phyloP scores from a whole-genome alignment of 2,888 invertebrate species.

The Acheta domesticus region DNA sequence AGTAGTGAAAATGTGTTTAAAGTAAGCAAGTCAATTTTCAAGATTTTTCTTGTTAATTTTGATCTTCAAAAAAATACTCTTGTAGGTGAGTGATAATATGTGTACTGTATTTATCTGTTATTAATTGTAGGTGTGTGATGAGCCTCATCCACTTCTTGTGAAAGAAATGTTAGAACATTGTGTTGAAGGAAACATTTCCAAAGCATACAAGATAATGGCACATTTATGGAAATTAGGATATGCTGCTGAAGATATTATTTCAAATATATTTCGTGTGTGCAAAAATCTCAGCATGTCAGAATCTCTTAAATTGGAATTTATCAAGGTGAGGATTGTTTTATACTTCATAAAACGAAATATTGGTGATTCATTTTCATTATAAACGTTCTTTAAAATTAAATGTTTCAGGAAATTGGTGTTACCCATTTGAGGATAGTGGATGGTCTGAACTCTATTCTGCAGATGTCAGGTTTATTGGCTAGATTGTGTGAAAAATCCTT shows the following conservation, averaged over 20 bases:
- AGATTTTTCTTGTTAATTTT: background rate
- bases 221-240: constrained; percentile 93
- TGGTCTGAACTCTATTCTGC: constrained; percentile 81
- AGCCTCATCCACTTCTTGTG: constrained; percentile 93
- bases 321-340: constrained; percentile 57
- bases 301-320: constrained; percentile 74
- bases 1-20: constrained; percentile 93
- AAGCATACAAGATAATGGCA: constrained; percentile 81
- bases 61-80: too few species aligned
- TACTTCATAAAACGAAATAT: background rate
- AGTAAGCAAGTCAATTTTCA: constrained; percentile 44
- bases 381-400: background rate
- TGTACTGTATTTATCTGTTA: too few species aligned
- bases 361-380: background rate
- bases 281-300: constrained; percentile 82
- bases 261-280: constrained; percentile 90
- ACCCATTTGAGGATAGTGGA: constrained; percentile 89
- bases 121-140: constrained; percentile 78
- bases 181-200: constrained; percentile 72
- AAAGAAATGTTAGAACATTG: constrained; percentile 88
- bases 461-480: constrained; percentile 85
- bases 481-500: constrained; percentile 60
- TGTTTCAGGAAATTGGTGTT: constrained; percentile 74
- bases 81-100: too few species aligned
- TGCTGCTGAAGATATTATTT: constrained; percentile 93